Evolutionary conservation across 2,113 vertebrate species (phyloP), one percentile per base, ranked within the genome.

Genomic region (Coturnix japonica): DNA sequence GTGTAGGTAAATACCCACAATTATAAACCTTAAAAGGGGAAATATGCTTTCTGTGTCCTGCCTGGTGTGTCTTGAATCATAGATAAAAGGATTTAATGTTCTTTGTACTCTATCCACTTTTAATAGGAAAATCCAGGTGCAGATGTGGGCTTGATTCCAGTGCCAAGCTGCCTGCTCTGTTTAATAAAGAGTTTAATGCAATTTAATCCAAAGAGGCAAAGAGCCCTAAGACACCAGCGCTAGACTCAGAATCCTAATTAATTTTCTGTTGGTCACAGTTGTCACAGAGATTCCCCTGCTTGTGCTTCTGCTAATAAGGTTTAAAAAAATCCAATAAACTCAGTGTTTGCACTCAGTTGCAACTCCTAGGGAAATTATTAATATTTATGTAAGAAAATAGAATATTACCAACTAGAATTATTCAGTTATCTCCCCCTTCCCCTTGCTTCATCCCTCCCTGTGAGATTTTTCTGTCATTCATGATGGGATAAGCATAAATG

Each of bases 121-220:
- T 89, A 93, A 91, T 94, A 93, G 94, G 90, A 95, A 97, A 97
- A 96, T 86, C 91, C 97, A 98, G 96, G 96, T 96, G 94, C 93
- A 96, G 91, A 96, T 94, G 67, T 88, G 81, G 82, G 77, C 89
- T 95, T 94, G 87, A 92, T 90, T 96, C 81, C 76, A 72, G 46
- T 91, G 90, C 96, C 96, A 96, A 95, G 87, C 79, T 97, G 91
- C 94, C 92, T 95, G 88, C 79, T 94, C 95, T 95, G 80, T 85
- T 97, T 95, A 97, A 95, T 95, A 93, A 95, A 95, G 94, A 96
- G 81, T 94, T 95, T 95, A 89, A 92, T 69, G 70, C 74, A 91
- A 95, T 76, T 93, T 94, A 96, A 97, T 96, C 77, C 92, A 91
- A 95, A 96, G 70, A 86, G 94, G 83, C 75, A 76, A 92, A 95